phyloP scores from a whole-genome alignment of 1,140 invertebrate species.

The Medauroidea extradentata region DNA sequence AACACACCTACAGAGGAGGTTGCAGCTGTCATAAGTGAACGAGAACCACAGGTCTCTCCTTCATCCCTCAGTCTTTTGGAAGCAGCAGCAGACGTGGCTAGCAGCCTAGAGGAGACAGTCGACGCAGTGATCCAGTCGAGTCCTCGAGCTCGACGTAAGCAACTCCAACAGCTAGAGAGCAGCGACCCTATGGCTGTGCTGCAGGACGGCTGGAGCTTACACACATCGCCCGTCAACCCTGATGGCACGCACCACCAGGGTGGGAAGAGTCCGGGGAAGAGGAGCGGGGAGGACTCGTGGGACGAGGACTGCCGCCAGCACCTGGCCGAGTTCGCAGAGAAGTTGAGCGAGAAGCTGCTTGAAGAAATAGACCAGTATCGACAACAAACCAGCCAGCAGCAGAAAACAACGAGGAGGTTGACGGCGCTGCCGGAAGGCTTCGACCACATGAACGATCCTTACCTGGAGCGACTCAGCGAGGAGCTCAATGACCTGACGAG shows the following conservation, averaged over 20 bases:
- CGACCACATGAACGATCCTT: conserved; percentile 52
- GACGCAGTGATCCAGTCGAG: conserved; percentile 57
- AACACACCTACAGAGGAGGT: not conserved
- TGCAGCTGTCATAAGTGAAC: too few species aligned
- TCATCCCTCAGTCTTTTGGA: conserved; percentile 49
- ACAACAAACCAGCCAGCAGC: conserved; percentile 27
- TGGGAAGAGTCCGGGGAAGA: not conserved
- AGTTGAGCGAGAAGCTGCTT: conserved; percentile 65
- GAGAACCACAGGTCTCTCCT: conserved; percentile 27
- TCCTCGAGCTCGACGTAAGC: conserved; percentile 48
- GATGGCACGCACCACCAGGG: not conserved
- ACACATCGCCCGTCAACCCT: not conserved
- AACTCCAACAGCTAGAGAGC: conserved; percentile 45
- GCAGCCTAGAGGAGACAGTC: conserved; percentile 61
- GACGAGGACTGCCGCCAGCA: conserved; percentile 61
- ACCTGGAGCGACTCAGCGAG: conserved; percentile 50
- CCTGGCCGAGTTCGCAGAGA: conserved; percentile 71
- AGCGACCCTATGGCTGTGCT: conserved; percentile 46
- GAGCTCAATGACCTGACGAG: conserved; percentile 53
- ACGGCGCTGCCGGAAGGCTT: not conserved
- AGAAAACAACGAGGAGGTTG: too few species aligned
- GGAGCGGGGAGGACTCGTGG: conserved; percentile 43
- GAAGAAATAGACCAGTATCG: conserved; percentile 68
- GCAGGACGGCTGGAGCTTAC: conserved; percentile 33
- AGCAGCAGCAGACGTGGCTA: conserved; percentile 59